Evolutionary conservation across 2,797 vertebrate genomes (phyloP), one percentile per base, ranked within the genome.

Genomic region (Myotis myotis): DNA sequence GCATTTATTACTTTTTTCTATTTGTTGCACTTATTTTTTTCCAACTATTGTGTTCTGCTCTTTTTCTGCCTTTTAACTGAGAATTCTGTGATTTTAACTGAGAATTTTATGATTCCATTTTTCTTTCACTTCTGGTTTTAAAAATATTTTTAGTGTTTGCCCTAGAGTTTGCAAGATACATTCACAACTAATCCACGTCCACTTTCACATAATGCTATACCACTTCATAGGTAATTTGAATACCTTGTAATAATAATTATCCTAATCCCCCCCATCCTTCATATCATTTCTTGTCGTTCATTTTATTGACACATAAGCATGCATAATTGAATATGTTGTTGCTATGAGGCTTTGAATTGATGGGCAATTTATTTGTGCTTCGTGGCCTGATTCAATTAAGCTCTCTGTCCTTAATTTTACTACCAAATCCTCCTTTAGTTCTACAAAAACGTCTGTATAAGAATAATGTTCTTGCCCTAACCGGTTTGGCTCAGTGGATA

Each of bases 401-500:
- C 62, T 57, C 49, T 89, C 49, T 89, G 12, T 68, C 41, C 70
- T 66, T 84, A 71, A 80, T 23, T 23, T 93, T 87, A 72, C 33
- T 72, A 41, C 53, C 44, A 55, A 87, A 66, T 89, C 97, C 96
- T 92, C 96, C 98, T 1, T 0, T 0, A 0, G 2, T 98, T 98
- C 98, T 98, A 53, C 0, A 0, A 0, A 13, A 0, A 0, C 0
- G 98, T 51, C n/a, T 95, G 94, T 22, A 0, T 80, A 57, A 57
- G 75, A 5, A 78, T 95, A 97, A 5, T 0, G 28, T 44, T 44
- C 44, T 11, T 44, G 44, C 44, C 44, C 44, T 44, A 44, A 44
- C 44, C 10, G 10, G 44, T 44, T 44, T 44, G 44, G 44, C 44
- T 44, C 44, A 44, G 2, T 44, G 41, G 41, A 44, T 44, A 44